These are phyloP conservation scores for Spheniscus mendiculus DNA, from an alignment of 2,113 vertebrate genomes.

Conservation along the genomic window DNA sequence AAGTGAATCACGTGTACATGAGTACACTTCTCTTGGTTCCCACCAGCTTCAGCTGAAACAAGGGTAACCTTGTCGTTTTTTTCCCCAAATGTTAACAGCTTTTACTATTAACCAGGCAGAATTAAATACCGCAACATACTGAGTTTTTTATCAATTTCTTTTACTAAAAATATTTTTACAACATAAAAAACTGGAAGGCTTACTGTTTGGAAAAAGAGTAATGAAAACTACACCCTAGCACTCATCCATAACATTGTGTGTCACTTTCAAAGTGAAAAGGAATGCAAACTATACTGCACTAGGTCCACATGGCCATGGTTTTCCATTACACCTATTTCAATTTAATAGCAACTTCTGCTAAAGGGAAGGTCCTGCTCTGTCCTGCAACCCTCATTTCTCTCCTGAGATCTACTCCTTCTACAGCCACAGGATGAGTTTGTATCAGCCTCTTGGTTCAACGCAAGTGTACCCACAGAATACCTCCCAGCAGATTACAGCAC, in stretches of 20 bases:
- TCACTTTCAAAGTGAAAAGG: neutral
- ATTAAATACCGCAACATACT: neutral
- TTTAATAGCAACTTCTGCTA: neutral
- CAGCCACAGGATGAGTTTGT: neutral
- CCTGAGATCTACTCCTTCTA: neutral
- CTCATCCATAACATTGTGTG: neutral
- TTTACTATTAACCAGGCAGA: neutral
- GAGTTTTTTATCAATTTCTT: neutral
- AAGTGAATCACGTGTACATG: neutral
- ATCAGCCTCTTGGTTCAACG: neutral
- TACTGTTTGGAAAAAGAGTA: neutral
- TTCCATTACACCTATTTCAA: neutral
- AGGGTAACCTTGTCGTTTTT: neutral
- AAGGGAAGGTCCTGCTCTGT: neutral
- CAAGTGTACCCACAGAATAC: neutral
- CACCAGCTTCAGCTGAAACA: neutral
- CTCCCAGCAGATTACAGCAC: neutral
- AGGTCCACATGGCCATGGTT: rapidly evolving
- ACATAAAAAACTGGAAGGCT: neutral
- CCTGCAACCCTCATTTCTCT: neutral
- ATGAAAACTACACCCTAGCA: neutral
- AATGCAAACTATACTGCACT: neutral
- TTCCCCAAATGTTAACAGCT: neutral
- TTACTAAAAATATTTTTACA: neutral
- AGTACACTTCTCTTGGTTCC: neutral